A percentile compares a stretch with the other conserved stretches of the same genome.
Evolutionary conservation across 2,113 vertebrate species (phyloP).

Genomic region (Psittacus erithacus): DNA sequence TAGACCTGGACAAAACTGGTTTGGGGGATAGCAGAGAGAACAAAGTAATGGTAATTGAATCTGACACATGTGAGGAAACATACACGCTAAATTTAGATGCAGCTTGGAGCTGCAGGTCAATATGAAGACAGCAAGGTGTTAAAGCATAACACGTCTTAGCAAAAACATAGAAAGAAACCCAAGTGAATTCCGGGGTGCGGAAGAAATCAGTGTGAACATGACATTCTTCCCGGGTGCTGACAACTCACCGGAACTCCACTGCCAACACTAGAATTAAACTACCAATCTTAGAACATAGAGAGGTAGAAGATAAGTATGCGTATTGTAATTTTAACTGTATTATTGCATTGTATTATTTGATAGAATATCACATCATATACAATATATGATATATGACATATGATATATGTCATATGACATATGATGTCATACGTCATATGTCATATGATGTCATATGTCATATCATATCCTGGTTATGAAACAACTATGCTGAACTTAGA

Average conservation of each 20-base stretch:
- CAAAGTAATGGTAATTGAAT: neutral
- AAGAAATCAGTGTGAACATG: neutral
- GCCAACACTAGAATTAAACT: neutral
- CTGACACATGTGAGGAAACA: neutral
- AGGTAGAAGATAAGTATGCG: neutral
- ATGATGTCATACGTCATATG: too few species aligned
- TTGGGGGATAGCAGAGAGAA: neutral
- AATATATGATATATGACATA: too few species aligned
- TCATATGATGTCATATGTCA: too few species aligned
- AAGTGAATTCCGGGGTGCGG: neutral
- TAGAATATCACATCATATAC: too few species aligned
- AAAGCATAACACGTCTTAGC: neutral
- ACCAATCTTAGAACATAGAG: neutral
- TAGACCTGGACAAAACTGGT: neutral
- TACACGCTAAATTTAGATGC: neutral
- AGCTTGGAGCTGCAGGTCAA: neutral
- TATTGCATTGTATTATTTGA: neutral
- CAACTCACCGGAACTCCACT: neutral
- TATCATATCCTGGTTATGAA: neutral
- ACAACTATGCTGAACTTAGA: neutral
- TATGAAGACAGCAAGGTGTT: neutral
- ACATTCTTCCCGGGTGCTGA: neutral
- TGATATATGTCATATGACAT: too few species aligned
- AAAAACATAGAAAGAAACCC: neutral
- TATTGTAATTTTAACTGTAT: neutral